These are phyloP conservation scores for Loxodonta africana DNA, from an alignment of 2,113 vertebrate species.

Conservation along the genomic window DNA sequence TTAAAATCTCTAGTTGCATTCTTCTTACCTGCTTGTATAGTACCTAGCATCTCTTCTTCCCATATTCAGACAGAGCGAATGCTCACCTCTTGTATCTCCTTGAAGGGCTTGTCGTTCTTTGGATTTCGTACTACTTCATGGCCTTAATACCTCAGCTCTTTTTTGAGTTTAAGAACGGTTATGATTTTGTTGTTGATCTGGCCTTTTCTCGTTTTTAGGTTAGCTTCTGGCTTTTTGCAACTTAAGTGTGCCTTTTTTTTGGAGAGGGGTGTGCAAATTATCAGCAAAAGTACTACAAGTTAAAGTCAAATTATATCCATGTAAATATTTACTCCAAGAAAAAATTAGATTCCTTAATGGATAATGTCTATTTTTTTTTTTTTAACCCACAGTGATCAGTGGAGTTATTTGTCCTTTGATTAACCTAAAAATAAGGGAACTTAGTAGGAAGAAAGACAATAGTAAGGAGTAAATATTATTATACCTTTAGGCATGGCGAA, in stretches of 20 bases:
- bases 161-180: no score
- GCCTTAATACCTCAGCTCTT: background rate
- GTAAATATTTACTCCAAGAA: background rate
- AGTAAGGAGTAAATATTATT: background rate
- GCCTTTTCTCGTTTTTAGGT: background rate
- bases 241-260: background rate
- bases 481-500: background rate
- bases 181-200: background rate
- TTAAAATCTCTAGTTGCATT: background rate
- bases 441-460: conserved; percentile 23
- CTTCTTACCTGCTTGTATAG: background rate
- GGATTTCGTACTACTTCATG: background rate
- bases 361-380: background rate
- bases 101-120: background rate
- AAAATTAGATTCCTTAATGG: background rate
- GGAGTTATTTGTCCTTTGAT: background rate
- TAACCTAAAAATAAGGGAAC: background rate
- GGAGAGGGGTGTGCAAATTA: background rate
- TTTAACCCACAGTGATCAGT: background rate
- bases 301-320: background rate
- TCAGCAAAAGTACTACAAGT: background rate
- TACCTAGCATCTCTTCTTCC: background rate
- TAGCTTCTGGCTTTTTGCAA: background rate
- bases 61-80: no score
- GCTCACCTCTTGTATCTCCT: background rate